Evolutionary conservation across 2,797 vertebrate genomes (phyloP), one percentile per base, ranked within the genome.

Genomic region (Myioborus miniatus): DNA sequence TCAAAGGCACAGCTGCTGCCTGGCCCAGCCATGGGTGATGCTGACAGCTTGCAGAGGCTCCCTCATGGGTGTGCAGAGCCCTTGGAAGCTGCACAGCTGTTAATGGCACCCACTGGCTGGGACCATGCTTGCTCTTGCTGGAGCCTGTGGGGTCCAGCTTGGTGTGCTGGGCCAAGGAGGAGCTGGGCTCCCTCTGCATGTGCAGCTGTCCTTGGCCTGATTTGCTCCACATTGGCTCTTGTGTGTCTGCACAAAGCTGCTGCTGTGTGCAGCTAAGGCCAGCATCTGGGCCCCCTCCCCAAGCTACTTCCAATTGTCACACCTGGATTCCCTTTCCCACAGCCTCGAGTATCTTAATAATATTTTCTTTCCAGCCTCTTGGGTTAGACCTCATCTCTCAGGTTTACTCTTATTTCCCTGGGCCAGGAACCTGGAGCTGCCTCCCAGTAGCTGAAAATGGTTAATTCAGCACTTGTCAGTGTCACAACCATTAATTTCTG

Each of bases 1-100:
- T 50, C 46, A 21, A 21, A 70, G 55, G 37, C 46, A 52, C 56
- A 52, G 49, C 49, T 67, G 10, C 43, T 52, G 68, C 63, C 63
- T 64, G n/a, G 58, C 29, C 21, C 47, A 71, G 53, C 26, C 7
- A 0, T 11, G 2, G 70, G 39, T 1, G 7, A 64, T 0, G 2
- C 62, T 78, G 71, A 27, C 2, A 3, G 46, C 30, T 36, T 36
- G 44, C 70, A 47, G 44, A 24, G 64, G 49, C 24, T 74, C 55
- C 41, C 3, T 2, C 4, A 10, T 0, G 15, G 36, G 5, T 58
- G 27, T 76, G 47, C 53, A 72, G 65, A 39, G 70, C 50, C 15
- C 32, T 43, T 1, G 0, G 76, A 55, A 74, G 17, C 8, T 3
- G 36, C 60, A 53, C 26, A 26, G 22, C 60, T 70, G 41, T 23